Percentiles rank a stretch among this genome's conserved stretches.
Evolutionary conservation across 2,797 vertebrate species (phyloP).

Genomic region (Malurus splendens): DNA sequence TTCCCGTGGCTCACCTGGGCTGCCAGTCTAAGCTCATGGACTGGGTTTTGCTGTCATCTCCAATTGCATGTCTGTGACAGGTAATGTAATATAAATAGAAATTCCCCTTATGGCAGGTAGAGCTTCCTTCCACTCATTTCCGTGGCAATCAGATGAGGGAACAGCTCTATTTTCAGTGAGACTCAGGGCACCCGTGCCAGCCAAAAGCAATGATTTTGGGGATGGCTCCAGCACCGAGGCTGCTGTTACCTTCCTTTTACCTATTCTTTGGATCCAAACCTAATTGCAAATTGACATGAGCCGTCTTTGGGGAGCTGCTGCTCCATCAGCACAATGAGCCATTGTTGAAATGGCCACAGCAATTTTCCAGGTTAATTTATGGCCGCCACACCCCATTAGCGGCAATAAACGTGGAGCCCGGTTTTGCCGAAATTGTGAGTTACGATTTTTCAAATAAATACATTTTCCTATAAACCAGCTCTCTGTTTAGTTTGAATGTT

Average conservation of each 20-base stretch:
- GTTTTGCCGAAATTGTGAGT: slow-evolving; percentile 76
- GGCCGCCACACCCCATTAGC: slow-evolving; percentile 56
- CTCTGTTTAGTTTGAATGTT: slow-evolving; percentile 74
- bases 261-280: background rate
- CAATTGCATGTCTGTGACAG: accelerated
- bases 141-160: background rate
- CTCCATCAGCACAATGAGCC: slow-evolving; percentile 34
- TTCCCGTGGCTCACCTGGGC: accelerated
- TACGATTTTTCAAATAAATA: slow-evolving; percentile 81
- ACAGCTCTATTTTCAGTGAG: background rate
- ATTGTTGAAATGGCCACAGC: slow-evolving; percentile 24
- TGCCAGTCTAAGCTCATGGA: background rate
- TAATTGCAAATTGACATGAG: background rate
- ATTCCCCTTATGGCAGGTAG: background rate
- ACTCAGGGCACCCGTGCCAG: background rate
- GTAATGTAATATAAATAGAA: background rate
- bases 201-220: background rate
- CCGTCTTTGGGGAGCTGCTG: slow-evolving; percentile 1
- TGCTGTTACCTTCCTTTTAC: background rate
- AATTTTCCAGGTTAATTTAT: slow-evolving; percentile 63
- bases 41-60: background rate
- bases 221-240: accelerated
- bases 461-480: slow-evolving; percentile 73
- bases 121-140: background rate
- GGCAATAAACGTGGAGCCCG: slow-evolving; percentile 70